Base-by-base conservation (phyloP, 2,797 vertebrate genomes). In the Oryzias sinensis region DNA sequence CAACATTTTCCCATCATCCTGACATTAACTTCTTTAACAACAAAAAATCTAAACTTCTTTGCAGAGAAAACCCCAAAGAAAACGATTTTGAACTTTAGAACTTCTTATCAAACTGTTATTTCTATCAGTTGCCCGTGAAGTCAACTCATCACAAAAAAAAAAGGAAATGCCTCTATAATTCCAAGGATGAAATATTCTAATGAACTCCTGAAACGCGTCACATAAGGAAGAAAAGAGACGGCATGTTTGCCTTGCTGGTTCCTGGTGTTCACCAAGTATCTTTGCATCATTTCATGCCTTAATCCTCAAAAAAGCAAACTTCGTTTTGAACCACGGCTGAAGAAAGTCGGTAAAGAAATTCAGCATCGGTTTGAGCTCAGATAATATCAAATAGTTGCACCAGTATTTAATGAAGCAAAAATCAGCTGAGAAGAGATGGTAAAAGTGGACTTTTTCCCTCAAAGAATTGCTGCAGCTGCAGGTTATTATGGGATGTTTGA, bases 271-370 rank as follows among this genome's bases (percentile, higher is more conserved):
- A 0, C 5, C 54, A 15, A 41, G 45, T 62, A 46, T 43, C 56
- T 27, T 40, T 15, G 29, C 74, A 59, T 68, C 67, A 24, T 59
- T 56, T 78, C 70, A 68, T 37, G 65, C 68, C 63, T 25, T 17
- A 41, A 61, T 58, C 58, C 41, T 66, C 66, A 73, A 68, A 73
- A 68, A 51, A 69, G 56, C 43, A 15, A 63, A 65, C 54, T 77
- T n/a, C n/a, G 77, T 56, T 17, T 4, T 6, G 41, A 74, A 44
- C 56, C 46, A 65, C 68, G 49, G 61, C 70, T 56, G 37, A 63
- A 67, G 55, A 48, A 68, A 5, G 53, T 52, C 50, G 25, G 68
- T 48, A 59, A 47, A 37, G 52, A 43, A 68, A 55, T 2, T 1
- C 52, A 58, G 42, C 49, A 59, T 44, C 1, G 37, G 1, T 25